These are phyloP conservation scores for Podotricha telesiphe DNA, from an alignment of 2,888 invertebrate genomes.

Conservation along the genomic window DNA sequence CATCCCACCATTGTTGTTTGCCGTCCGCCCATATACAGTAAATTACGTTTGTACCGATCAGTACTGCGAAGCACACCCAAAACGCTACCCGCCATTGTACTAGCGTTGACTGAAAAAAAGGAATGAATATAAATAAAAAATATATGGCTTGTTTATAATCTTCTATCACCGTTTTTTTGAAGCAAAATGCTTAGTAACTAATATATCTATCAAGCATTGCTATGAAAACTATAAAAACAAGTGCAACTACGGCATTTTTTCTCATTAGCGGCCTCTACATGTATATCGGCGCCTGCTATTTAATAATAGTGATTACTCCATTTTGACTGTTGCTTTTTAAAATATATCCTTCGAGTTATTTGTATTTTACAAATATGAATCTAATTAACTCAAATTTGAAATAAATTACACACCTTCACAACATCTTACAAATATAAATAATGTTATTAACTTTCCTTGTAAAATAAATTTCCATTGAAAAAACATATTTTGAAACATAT, in stretches of 20 bases:
- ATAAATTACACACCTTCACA: too few relatives aligned
- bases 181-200: too few relatives aligned
- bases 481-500: not conserved
- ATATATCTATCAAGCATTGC: too few relatives aligned
- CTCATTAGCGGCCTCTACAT: too few relatives aligned
- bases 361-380: too few relatives aligned
- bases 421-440: too few relatives aligned
- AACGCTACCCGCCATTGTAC: constrained; percentile 88
- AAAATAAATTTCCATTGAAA: not conserved
- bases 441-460: too few relatives aligned
- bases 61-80: constrained; percentile 88
- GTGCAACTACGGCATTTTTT: too few relatives aligned
- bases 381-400: too few relatives aligned
- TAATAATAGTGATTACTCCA: not conserved
- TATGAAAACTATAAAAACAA: too few relatives aligned
- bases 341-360: not conserved
- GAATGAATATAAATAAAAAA: constrained; percentile 19
- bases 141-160: too few relatives aligned
- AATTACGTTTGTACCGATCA: constrained; percentile 85
- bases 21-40: constrained; percentile 88
- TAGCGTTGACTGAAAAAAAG: constrained; percentile 82
- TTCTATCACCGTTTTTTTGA: too few relatives aligned
- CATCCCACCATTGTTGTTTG: constrained; percentile 89
- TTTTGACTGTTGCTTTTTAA: not conserved
- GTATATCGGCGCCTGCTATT: not conserved